phyloP scores from a whole-genome alignment of 2,113 vertebrate genomes.

The Tympanuchus pallidicinctus region DNA sequence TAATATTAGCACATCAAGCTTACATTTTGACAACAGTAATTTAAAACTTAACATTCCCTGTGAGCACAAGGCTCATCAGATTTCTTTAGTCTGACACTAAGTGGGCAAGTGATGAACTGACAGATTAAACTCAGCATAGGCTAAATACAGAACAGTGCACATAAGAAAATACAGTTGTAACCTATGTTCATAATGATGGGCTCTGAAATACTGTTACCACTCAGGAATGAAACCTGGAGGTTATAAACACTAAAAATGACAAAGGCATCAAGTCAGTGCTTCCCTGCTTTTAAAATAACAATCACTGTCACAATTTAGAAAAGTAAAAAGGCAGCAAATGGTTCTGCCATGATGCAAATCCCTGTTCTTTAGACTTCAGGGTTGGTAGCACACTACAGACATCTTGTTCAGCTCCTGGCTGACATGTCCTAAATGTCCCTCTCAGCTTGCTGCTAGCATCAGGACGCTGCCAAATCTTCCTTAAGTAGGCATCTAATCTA shows the following conservation, averaged over 20 bases:
- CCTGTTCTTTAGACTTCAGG: neutral
- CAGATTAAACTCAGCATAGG: neutral
- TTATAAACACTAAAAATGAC: neutral
- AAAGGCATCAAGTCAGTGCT: neutral
- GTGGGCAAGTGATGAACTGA: neutral
- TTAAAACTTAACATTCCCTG: neutral
- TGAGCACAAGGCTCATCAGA: neutral
- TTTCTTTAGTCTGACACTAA: neutral
- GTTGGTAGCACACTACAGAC: neutral
- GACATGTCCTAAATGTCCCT: neutral
- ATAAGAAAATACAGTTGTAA: neutral
- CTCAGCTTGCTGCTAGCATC: neutral
- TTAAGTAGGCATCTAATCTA: neutral
- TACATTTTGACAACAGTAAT: neutral
- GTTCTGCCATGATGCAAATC: neutral
- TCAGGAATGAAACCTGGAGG: neutral
- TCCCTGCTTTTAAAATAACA: neutral
- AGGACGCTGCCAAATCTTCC: neutral
- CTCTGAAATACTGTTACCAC: neutral
- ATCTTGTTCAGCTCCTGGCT: neutral
- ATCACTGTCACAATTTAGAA: neutral
- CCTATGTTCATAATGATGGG: rapidly evolving
- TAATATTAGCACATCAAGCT: neutral
- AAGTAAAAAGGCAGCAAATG: neutral
- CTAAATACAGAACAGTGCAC: neutral